Conservation (phyloP, 2,888 invertebrate species). For the Aethes cnicana region DNA sequence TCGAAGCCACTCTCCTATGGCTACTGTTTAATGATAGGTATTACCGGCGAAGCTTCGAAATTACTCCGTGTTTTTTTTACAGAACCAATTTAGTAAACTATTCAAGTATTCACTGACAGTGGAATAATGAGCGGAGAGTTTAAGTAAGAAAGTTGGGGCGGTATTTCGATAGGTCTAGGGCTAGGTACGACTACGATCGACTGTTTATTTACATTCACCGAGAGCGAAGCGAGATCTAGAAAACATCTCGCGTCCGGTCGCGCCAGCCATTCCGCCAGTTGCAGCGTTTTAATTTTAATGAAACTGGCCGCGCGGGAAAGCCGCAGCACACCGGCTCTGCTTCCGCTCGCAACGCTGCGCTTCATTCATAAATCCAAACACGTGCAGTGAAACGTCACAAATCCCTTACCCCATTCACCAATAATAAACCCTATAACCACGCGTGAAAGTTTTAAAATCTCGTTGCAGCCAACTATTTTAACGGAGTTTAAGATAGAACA, state of each 20-base stretch:
- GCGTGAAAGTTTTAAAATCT: constrained; percentile 43
- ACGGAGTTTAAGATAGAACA: constrained; percentile 44
- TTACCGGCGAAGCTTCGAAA: constrained; percentile 45
- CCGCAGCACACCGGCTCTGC: constrained; percentile 76
- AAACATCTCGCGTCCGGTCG: constrained; percentile 75
- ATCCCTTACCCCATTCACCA: constrained; percentile 37
- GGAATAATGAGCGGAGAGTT: constrained; percentile 20
- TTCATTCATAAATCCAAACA: constrained; percentile 78
- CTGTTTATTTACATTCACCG: constrained; percentile 26
- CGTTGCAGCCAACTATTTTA: constrained; percentile 35
- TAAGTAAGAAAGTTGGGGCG: neutral
- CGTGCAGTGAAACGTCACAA: constrained; percentile 44
- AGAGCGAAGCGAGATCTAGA: constrained; percentile 50
- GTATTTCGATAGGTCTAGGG: too few relatives aligned
- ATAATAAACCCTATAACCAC: constrained; percentile 50
- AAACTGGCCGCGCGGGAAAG: constrained; percentile 79
- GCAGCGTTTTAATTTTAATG: constrained; percentile 81
- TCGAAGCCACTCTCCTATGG: constrained; percentile 49
- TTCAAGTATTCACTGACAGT: constrained; percentile 28
- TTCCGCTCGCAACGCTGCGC: constrained; percentile 80
- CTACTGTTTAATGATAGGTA: constrained; percentile 67
- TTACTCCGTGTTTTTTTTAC: constrained; percentile 25
- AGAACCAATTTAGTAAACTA: constrained; percentile 29
- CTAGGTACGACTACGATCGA: neutral
- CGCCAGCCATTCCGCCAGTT: constrained; percentile 76